These are phyloP conservation scores for Andricus curvator DNA, from an alignment of 2,888 invertebrate genomes.

Conservation along the genomic window DNA sequence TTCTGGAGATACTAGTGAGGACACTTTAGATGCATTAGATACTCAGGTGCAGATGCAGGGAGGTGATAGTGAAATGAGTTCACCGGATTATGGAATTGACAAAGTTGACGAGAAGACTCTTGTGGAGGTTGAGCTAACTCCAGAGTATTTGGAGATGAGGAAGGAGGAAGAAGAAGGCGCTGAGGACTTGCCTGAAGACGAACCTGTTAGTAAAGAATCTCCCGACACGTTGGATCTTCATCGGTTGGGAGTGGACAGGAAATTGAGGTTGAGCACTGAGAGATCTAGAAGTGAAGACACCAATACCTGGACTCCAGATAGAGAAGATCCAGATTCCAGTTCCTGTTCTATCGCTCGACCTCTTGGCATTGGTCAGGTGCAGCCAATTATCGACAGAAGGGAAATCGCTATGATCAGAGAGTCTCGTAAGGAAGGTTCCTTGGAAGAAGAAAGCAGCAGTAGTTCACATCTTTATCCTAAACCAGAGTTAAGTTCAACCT, in stretches of 20 bases:
- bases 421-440: slow-evolving; percentile 64
- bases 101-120: slow-evolving; percentile 75
- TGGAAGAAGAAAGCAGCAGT: slow-evolving; percentile 71
- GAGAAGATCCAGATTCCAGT: slow-evolving; percentile 79
- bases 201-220: slow-evolving; percentile 59
- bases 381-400: slow-evolving; percentile 73
- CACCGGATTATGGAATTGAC: slow-evolving; percentile 73
- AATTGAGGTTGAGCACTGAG: slow-evolving; percentile 85
- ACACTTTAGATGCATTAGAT: slow-evolving; percentile 74
- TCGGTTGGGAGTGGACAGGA: slow-evolving; percentile 69
- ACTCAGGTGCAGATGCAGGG: slow-evolving; percentile 72
- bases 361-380: slow-evolving; percentile 85
- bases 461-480: slow-evolving; percentile 69
- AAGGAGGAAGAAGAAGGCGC: slow-evolving; percentile 82
- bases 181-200: slow-evolving; percentile 79
- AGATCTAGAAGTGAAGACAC: slow-evolving; percentile 89
- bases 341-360: slow-evolving; percentile 89
- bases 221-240: slow-evolving; percentile 58
- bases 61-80: slow-evolving; percentile 73
- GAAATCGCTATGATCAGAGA: slow-evolving; percentile 72
- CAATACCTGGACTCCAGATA: slow-evolving; percentile 86
- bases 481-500: slow-evolving; percentile 88
- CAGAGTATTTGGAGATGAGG: slow-evolving; percentile 85
- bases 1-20: slow-evolving; percentile 74
- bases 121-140: slow-evolving; percentile 81